Percentiles rank a stretch among this genome's conserved stretches.
These are phyloP conservation scores for Pantherophis alleghaniensis DNA, from an alignment of 2,797 vertebrate genomes.

Conservation along the genomic window DNA sequence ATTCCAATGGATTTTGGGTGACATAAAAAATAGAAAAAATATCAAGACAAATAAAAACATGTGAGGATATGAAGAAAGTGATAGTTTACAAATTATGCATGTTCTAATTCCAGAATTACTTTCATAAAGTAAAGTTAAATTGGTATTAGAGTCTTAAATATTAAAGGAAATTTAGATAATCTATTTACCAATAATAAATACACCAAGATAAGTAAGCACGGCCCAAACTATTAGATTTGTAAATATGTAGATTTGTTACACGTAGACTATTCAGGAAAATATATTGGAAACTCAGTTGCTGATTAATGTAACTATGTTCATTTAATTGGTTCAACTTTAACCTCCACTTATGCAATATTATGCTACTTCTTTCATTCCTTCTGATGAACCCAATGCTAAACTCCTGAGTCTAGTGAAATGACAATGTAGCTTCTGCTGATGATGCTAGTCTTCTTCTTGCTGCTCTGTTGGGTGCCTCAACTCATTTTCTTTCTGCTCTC, in stretches of 20 bases:
- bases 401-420: not conserved
- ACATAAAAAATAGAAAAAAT: not conserved
- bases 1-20: not conserved
- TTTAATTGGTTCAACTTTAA: not conserved
- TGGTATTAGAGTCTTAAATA: not conserved
- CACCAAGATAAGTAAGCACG: not conserved
- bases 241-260: not conserved
- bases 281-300: not conserved
- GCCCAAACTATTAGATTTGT: not conserved
- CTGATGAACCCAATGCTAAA: not conserved
- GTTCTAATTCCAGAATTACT: not conserved
- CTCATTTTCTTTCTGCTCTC: not conserved
- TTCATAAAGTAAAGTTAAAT: not conserved
- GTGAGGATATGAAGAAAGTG: not conserved
- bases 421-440: not conserved
- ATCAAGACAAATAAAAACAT: not conserved
- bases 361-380: not conserved
- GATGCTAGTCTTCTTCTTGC: not conserved
- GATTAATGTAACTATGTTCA: not conserved
- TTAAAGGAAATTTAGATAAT: not conserved
- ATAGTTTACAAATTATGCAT: not conserved
- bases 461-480: not conserved
- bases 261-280: not conserved
- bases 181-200: not conserved
- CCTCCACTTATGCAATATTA: not conserved